phyloP scores from a whole-genome alignment of 2,888 invertebrate species.

The Slavum lentiscoides region DNA sequence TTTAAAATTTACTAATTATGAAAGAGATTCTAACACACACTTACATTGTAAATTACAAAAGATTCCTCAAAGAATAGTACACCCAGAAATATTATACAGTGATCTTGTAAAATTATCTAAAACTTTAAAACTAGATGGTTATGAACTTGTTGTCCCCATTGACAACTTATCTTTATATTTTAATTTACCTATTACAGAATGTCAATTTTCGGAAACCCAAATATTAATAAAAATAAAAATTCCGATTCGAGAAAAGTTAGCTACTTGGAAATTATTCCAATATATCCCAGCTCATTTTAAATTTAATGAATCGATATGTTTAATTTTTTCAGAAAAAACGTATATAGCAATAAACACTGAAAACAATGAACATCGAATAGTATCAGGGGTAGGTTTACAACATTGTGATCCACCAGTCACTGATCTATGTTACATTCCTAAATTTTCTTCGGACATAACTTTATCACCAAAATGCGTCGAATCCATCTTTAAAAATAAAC shows the following conservation, averaged over 20 bases:
- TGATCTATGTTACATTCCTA: no score
- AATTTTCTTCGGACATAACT: no score
- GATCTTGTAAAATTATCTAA: neutral
- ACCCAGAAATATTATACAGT: neutral
- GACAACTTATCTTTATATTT: neutral
- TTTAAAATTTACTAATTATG: no score
- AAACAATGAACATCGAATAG: no score
- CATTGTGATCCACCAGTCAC: no score
- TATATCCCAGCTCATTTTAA: neutral
- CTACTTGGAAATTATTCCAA: neutral
- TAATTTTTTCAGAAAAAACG: slow-evolving; percentile 54
- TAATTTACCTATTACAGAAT: no score
- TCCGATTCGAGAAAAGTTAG: neutral
- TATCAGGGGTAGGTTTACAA: no score
- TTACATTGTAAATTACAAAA: no score
- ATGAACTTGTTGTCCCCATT: no score
- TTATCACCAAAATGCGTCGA: no score
- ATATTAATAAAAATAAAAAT: slow-evolving; percentile 5
- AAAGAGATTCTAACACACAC: no score
- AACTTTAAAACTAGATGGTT: neutral
- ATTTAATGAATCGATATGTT: neutral
- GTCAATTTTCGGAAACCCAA: neutral
- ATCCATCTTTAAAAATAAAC: no score
- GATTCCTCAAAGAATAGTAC: neutral
- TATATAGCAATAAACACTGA: slow-evolving; percentile 57